Conservation (phyloP, 1,140 invertebrate species). For the Dendroctonus ponderosae region DNA sequence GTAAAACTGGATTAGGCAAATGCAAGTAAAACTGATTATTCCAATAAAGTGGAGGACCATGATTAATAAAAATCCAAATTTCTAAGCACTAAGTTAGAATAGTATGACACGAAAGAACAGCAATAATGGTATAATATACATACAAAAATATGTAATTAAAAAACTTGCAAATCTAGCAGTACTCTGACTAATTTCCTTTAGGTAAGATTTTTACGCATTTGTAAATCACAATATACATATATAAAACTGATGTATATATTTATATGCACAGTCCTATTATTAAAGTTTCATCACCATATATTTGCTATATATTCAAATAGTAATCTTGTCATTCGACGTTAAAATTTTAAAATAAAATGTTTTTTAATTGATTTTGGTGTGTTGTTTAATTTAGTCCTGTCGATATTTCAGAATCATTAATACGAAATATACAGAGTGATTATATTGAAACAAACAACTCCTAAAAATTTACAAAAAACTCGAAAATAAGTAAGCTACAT, state of each 20-base stretch:
- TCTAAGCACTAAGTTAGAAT: background rate
- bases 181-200: background rate
- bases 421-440: too few species aligned
- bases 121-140: background rate
- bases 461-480: too few species aligned
- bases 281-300: slow-evolving; percentile 10
- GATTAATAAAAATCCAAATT: too few species aligned
- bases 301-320: slow-evolving; percentile 5
- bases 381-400: background rate
- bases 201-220: background rate
- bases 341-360: slow-evolving; percentile 14
- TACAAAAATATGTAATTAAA: slow-evolving; percentile 1
- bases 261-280: slow-evolving; percentile 13
- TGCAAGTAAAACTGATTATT: too few species aligned
- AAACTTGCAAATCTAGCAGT: background rate
- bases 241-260: slow-evolving; percentile 5
- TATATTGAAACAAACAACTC: too few species aligned
- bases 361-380: slow-evolving; percentile 9
- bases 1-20: too few species aligned
- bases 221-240: slow-evolving; percentile 3
- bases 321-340: slow-evolving; percentile 16
- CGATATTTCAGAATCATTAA: too few species aligned
- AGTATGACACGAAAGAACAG: background rate
- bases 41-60: too few species aligned
- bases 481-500: too few species aligned